Percentiles rank a stretch among this genome's conserved stretches.
These are phyloP conservation scores for Notamacropus eugenii DNA, from an alignment of 2,797 vertebrate genomes.

Conservation along the genomic window DNA sequence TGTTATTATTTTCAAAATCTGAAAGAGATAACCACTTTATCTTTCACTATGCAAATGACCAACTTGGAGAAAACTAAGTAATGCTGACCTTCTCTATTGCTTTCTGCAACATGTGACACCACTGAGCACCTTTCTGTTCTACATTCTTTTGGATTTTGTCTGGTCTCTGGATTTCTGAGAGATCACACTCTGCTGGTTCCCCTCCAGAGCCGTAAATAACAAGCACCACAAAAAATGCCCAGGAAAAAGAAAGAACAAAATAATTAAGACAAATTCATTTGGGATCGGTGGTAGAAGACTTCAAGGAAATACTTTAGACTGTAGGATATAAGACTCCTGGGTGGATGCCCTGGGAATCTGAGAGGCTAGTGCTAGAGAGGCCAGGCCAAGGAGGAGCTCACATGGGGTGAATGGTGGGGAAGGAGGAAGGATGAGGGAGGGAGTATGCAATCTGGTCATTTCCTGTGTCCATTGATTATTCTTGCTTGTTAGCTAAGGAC, in stretches of 20 bases:
- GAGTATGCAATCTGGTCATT: not conserved
- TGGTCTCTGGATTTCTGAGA: not conserved
- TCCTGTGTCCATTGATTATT: not conserved
- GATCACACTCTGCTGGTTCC: not conserved
- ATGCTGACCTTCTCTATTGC: not conserved
- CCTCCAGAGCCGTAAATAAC: not conserved
- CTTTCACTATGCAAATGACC: not conserved
- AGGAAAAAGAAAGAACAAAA: not conserved
- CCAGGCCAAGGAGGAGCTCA: not conserved
- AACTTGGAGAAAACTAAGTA: constrained; percentile 9
- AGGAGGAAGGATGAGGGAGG: not conserved
- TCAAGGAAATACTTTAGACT: not conserved
- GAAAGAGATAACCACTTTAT: not conserved
- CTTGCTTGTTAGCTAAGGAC: not conserved
- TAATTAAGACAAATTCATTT: not conserved
- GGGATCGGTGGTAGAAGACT: not conserved
- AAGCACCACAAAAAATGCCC: not conserved
- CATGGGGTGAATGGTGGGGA: not conserved
- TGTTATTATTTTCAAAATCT: not conserved
- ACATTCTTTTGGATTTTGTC: not conserved
- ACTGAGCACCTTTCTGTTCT: not conserved
- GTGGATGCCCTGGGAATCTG: not conserved
- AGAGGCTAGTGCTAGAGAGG: not conserved
- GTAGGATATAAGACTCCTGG: not conserved
- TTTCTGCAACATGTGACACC: not conserved